phyloP scores from a whole-genome alignment of 2,888 invertebrate genomes.

The Germaria angustata region DNA sequence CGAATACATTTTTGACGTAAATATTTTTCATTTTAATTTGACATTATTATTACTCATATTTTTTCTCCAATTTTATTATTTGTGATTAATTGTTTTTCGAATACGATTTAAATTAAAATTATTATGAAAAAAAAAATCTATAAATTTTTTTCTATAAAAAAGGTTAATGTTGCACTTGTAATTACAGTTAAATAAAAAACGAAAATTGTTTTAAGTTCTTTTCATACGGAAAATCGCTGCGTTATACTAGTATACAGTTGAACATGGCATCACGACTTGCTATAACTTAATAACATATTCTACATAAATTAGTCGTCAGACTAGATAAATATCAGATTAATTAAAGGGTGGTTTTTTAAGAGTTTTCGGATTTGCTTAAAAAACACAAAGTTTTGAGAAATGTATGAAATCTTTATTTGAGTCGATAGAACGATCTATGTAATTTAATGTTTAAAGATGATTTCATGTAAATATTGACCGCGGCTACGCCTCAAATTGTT shows the following conservation, averaged over 20 bases:
- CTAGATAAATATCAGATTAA: no score
- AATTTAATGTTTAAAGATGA: no score
- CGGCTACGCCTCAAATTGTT: no score
- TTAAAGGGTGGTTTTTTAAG: no score
- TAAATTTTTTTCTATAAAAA: neutral
- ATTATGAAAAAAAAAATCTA: slow-evolving; percentile 11
- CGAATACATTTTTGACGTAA: neutral
- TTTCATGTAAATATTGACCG: no score
- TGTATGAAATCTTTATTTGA: no score
- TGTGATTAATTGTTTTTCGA: neutral
- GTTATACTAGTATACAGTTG: no score
- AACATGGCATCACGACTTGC: neutral
- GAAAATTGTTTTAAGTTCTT: neutral
- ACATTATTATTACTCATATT: neutral
- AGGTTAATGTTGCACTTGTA: neutral
- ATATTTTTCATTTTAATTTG: neutral
- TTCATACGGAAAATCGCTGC: neutral
- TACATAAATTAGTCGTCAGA: neutral
- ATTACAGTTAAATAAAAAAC: neutral
- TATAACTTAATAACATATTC: neutral
- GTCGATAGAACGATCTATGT: no score
- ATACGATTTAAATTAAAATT: slow-evolving; percentile 5
- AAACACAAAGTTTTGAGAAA: no score
- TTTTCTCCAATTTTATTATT: neutral
- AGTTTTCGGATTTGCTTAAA: no score